Conservation (phyloP, 1,140 invertebrate species). For the Cecropterus lyciades region DNA sequence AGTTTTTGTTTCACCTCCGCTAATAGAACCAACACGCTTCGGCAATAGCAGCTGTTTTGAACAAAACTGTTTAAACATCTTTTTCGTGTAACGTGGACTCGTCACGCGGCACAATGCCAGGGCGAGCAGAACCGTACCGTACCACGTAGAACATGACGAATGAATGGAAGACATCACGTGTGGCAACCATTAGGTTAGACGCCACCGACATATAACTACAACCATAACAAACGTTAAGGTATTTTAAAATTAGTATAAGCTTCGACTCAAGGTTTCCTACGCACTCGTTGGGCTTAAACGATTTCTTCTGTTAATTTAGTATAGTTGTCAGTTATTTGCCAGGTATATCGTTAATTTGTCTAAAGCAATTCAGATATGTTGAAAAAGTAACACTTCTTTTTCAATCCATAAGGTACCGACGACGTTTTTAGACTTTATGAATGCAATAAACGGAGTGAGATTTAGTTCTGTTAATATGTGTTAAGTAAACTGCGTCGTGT, state of each 20-base stretch:
- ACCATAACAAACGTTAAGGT: constrained; percentile 15
- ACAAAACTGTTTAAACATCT: constrained; percentile 28
- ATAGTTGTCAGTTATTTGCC: background rate
- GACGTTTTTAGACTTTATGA: too few relatives aligned
- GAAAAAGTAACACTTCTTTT: too few relatives aligned
- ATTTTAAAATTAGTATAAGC: constrained; percentile 18
- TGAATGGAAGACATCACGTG: constrained; percentile 76
- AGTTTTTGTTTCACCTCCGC: constrained; percentile 11
- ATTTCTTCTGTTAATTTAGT: constrained; percentile 4
- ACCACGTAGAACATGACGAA: constrained; percentile 68
- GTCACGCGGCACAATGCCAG: constrained; percentile 75
- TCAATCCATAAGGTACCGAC: too few relatives aligned
- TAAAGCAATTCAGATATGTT: background rate
- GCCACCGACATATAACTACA: constrained; percentile 38
- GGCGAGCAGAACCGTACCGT: constrained; percentile 51
- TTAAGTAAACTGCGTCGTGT: too few relatives aligned
- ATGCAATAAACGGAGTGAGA: too few relatives aligned
- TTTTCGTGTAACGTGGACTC: constrained; percentile 51
- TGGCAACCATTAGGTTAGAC: constrained; percentile 45
- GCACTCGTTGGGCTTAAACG: constrained; percentile 8
- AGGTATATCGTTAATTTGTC: background rate
- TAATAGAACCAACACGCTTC: constrained; percentile 20
- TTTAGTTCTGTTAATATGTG: too few relatives aligned
- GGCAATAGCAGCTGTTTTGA: constrained; percentile 30
- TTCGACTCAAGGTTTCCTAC: constrained; percentile 18